Conservation (phyloP, 2,888 invertebrate species). For the Apodemia duryi region DNA sequence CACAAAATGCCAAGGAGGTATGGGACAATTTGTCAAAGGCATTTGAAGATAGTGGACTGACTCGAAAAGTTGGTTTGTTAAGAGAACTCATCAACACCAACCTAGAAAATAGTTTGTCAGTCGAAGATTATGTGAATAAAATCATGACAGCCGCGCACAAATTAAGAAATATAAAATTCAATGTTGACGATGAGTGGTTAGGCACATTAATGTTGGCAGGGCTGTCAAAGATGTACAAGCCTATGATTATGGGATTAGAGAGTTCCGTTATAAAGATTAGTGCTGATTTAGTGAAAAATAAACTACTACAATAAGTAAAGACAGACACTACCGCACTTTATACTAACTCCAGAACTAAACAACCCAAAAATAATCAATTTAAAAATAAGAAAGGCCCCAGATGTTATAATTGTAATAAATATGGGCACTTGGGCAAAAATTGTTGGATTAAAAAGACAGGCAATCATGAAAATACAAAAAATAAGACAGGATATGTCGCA, state of each 20-base stretch:
- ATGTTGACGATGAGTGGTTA: constrained; percentile 29
- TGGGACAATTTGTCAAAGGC: constrained; percentile 25
- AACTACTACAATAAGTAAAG: constrained; percentile 28
- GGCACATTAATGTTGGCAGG: constrained; percentile 30
- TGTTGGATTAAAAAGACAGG: background rate
- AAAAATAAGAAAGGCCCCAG: background rate
- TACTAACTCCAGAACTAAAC: background rate
- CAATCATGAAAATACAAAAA: background rate
- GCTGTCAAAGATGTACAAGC: constrained; percentile 26
- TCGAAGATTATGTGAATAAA: constrained; percentile 22
- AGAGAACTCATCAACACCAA: constrained; percentile 28
- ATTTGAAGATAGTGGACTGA: constrained; percentile 24
- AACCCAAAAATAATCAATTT: background rate
- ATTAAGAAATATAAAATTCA: constrained; percentile 27
- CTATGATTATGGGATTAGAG: constrained; percentile 23
- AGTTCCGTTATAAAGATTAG: constrained; percentile 20
- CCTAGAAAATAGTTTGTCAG: constrained; percentile 25
- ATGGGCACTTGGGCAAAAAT: background rate
- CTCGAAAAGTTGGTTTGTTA: constrained; percentile 28
- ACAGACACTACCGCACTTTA: constrained; percentile 18
- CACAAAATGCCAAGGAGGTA: constrained; percentile 22
- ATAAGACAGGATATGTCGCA: constrained; percentile 2
- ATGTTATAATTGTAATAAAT: background rate
- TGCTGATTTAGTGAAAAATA: constrained; percentile 27
- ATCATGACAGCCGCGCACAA: constrained; percentile 25